phyloP scores from a whole-genome alignment of 2,888 invertebrate genomes.

The Acleris cristana region DNA sequence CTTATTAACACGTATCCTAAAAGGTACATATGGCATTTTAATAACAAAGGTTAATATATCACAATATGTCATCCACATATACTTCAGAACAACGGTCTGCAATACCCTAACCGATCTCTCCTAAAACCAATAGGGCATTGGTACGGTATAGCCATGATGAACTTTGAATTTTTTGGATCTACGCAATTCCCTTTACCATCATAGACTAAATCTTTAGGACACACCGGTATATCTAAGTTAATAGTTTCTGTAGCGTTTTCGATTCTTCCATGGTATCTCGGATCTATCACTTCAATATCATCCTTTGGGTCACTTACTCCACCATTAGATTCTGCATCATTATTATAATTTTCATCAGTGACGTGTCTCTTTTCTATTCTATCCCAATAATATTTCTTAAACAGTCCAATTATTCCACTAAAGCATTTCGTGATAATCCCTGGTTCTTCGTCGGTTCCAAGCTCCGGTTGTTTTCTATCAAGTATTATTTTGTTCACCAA shows the following conservation, averaged over 20 bases:
- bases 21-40: background rate
- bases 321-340: slow-evolving; percentile 37
- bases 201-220: slow-evolving; percentile 55
- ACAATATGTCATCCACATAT: background rate
- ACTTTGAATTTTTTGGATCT: slow-evolving; percentile 52
- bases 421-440: slow-evolving; percentile 53
- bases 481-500: slow-evolving; percentile 67
- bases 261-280: slow-evolving; percentile 57
- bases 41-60: background rate
- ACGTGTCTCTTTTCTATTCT: slow-evolving; percentile 36
- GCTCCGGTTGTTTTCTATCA: slow-evolving; percentile 46
- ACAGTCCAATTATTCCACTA: slow-evolving; percentile 58
- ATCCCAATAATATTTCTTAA: slow-evolving; percentile 60
- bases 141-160: slow-evolving; percentile 64
- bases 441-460: slow-evolving; percentile 41
- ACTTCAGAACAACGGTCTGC: slow-evolving; percentile 55
- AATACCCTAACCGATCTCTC: slow-evolving; percentile 63
- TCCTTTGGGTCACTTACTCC: slow-evolving; percentile 54
- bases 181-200: slow-evolving; percentile 56
- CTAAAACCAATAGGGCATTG: slow-evolving; percentile 71
- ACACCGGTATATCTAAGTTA: slow-evolving; percentile 39
- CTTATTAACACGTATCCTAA: no score
- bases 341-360: slow-evolving; percentile 36
- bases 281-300: slow-evolving; percentile 69
- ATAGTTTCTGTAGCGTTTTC: slow-evolving; percentile 38